phyloP scores from a whole-genome alignment of 2,888 invertebrate species.

The Teleogryllus oceanicus region DNA sequence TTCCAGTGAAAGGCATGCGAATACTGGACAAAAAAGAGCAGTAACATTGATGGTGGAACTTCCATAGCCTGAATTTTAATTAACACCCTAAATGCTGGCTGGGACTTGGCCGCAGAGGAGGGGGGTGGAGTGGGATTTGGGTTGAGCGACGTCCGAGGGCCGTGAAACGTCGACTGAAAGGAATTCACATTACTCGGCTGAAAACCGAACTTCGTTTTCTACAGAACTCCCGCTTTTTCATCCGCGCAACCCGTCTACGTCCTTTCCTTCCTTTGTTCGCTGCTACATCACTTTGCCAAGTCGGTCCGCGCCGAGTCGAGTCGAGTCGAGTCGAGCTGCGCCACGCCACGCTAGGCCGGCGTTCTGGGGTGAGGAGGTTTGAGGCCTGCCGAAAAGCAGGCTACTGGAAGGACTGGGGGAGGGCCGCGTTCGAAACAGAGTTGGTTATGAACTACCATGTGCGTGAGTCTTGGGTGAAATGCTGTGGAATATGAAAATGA shows the following conservation, averaged over 20 bases:
- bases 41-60: not conserved
- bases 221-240: not conserved
- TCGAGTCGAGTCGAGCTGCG: too few relatives aligned
- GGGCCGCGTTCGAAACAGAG: too few relatives aligned
- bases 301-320: too few relatives aligned
- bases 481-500: too few relatives aligned
- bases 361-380: too few relatives aligned
- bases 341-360: too few relatives aligned
- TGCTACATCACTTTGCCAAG: not conserved
- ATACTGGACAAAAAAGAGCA: not conserved
- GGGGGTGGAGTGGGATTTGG: not conserved
- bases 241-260: not conserved
- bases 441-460: too few relatives aligned
- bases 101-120: not conserved
- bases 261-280: not conserved
- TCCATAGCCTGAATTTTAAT: not conserved
- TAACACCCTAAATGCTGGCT: not conserved
- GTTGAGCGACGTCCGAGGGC: not conserved
- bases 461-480: too few relatives aligned
- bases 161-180: conserved; percentile 5
- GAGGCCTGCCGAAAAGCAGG: too few relatives aligned
- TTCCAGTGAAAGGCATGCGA: not conserved
- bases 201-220: not conserved
- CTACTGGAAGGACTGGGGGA: too few relatives aligned
- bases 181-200: not conserved